Evolutionary conservation across 2,888 invertebrate species (phyloP), one percentile per base, ranked within the genome.

Genomic region (Platypus cylindrus): DNA sequence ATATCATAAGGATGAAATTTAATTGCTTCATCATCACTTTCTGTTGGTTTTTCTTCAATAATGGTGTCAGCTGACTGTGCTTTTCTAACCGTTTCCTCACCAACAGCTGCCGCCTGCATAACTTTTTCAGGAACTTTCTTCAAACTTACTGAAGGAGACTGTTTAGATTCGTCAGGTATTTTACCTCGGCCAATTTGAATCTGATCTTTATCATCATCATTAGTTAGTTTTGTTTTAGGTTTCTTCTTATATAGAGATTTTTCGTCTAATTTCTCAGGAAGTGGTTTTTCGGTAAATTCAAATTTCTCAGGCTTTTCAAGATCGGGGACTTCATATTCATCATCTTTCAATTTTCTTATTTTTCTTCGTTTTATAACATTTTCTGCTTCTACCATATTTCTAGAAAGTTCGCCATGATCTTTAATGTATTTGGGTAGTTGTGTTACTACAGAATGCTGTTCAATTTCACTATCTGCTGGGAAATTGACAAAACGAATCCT

Each of bases 401-500:
- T 57, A 3, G 66, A 66, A 2, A 67, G 44, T 40, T 60, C 56
- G 13, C 65, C 66, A 37, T 48, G 47, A 44, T 58, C 57, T 47
- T 52, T 55, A 4, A 45, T 16, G 22, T 48, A 53, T 11, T 55
- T 51, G 41, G 54, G 45, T 44, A 58, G 45, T 43, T 58, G 43
- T 22, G 56, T 53, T 27, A 60, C 49, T 2, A 48, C 33, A 2
- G 58, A 51, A 36, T 46, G 49, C 30, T 56, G 48, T 41, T 60
- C 55, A 27, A 43, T 23, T 49, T 59, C 56, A 13, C 43, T 43
- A 18, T 47, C 39, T 15, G 59, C 54, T 18, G 63, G 61, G 44
- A 65, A 65, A 28, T 62, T 61, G 2, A 67, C 56, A 46, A 67
- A 67, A 28, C 63, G 66, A 12, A 82, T 76, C 45, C 76, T 67